Conservation (phyloP, 2,113 vertebrate species). For the Rattus norvegicus region DNA sequence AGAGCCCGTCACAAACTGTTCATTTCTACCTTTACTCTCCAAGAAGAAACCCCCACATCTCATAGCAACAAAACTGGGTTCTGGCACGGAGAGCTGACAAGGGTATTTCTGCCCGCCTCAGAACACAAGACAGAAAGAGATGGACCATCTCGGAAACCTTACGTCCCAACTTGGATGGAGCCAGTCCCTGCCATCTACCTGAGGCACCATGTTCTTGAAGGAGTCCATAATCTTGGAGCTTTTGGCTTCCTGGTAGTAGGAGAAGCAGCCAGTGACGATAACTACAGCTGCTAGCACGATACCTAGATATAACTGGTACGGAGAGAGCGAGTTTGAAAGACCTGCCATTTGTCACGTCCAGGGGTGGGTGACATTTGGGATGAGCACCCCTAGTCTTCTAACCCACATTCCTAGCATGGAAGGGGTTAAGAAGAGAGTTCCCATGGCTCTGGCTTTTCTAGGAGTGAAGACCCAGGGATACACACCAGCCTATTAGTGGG, state of each 20-base stretch:
- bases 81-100: not conserved
- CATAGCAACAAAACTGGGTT: not conserved
- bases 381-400: not conserved
- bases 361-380: not conserved
- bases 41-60: not conserved
- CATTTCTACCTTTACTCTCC: not conserved
- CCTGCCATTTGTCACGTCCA: not conserved
- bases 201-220: conserved; percentile 91
- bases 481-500: not conserved
- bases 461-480: not conserved
- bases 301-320: conserved; percentile 86
- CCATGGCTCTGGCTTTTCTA: not conserved
- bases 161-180: not conserved
- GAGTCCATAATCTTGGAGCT: conserved; percentile 92
- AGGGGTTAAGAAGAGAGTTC: too few species aligned
- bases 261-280: conserved; percentile 90
- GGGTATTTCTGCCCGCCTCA: not conserved
- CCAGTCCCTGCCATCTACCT: conserved; percentile 73
- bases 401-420: not conserved
- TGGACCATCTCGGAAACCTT: not conserved
- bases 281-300: conserved; percentile 87
- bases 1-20: not conserved
- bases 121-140: not conserved
- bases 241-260: conserved; percentile 91
- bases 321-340: not conserved